A percentile compares a stretch with the other conserved stretches of the same genome.
Evolutionary conservation across 2,888 invertebrate genomes (phyloP).

Genomic region (Lepidonotus clava): DNA sequence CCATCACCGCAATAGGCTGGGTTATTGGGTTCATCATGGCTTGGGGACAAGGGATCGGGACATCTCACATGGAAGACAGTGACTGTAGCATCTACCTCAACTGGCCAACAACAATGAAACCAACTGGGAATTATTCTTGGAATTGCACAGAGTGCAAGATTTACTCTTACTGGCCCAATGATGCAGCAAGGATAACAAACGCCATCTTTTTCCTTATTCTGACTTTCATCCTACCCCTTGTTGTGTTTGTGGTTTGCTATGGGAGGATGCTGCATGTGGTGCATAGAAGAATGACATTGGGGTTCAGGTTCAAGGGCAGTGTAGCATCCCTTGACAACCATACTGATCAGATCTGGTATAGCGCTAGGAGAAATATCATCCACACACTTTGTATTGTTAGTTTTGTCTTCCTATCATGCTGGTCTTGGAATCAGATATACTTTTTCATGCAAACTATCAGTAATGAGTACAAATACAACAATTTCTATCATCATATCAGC

Average conservation of each 20-base stretch:
- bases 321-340: neutral
- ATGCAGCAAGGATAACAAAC: neutral
- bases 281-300: neutral
- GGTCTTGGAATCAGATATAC: slow-evolving; percentile 9
- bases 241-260: neutral
- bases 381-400: neutral
- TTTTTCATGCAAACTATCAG: neutral
- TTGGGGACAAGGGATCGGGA: neutral
- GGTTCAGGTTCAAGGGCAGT: neutral
- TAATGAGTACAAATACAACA: neutral
- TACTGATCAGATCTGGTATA: neutral
- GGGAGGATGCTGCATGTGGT: neutral
- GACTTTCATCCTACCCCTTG: neutral
- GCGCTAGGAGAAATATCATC: slow-evolving; percentile 1
- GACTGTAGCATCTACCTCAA: neutral
- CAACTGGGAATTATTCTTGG: too few relatives aligned
- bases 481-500: neutral
- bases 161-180: neutral
- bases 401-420: neutral
- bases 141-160: neutral
- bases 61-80: neutral
- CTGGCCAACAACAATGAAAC: too few relatives aligned
- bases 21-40: neutral
- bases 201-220: neutral
- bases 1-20: neutral